phyloP scores from a whole-genome alignment of 2,113 vertebrate genomes.

The Ciconia boyciana region DNA sequence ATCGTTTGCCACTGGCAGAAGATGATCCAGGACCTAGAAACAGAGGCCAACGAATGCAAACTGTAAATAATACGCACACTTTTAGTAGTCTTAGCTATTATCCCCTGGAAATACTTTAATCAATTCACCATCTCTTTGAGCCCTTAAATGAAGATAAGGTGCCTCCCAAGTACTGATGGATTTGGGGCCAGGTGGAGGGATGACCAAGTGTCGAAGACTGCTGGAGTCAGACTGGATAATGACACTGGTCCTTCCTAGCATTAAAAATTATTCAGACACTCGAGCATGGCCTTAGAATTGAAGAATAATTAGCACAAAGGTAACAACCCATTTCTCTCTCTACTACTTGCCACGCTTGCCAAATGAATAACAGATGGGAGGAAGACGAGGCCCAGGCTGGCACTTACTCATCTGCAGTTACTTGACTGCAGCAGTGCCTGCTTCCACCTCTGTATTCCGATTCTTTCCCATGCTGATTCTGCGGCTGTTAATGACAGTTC shows the following conservation, averaged over 20 bases:
- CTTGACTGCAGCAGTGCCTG: accelerated
- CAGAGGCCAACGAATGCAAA: background rate
- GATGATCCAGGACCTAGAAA: background rate
- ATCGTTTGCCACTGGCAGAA: background rate
- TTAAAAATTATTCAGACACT: background rate
- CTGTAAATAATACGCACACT: accelerated
- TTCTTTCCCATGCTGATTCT: accelerated
- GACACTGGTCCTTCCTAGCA: background rate
- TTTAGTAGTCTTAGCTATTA: background rate
- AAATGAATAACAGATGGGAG: accelerated
- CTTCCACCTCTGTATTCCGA: background rate
- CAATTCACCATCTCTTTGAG: background rate
- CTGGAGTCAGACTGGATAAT: accelerated
- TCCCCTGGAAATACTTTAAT: background rate
- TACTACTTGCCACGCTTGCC: accelerated
- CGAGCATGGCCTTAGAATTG: too few relatives aligned
- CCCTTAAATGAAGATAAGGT: background rate
- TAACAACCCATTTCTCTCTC: accelerated
- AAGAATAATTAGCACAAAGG: background rate
- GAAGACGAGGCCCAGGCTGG: background rate
- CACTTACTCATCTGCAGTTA: background rate
- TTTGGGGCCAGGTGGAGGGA: too few relatives aligned
- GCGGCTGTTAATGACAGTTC: background rate
- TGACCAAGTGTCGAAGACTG: background rate
- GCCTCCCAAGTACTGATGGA: background rate